Percentiles rank a stretch among this genome's conserved stretches.
phyloP scores from a whole-genome alignment of 2,797 vertebrate genomes.

The Oreochromis mossambicus region DNA sequence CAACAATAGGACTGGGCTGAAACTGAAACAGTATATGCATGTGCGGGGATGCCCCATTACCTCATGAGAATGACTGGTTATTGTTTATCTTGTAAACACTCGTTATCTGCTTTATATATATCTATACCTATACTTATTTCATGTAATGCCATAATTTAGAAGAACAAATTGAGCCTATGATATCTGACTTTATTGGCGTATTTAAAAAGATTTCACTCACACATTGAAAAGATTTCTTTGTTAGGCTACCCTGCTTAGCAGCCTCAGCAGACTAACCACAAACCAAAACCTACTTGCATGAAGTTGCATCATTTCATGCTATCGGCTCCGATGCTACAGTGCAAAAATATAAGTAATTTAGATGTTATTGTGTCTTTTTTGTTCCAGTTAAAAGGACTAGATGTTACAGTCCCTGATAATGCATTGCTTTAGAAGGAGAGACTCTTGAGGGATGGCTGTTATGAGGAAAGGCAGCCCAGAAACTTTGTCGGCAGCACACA shows the following conservation, averaged over 20 bases:
- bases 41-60: not conserved
- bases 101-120: not conserved
- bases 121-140: not conserved
- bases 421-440: too few species aligned
- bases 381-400: not conserved
- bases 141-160: not conserved
- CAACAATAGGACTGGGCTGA: not conserved
- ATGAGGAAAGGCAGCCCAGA: too few species aligned
- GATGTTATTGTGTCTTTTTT: not conserved
- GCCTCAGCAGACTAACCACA: not conserved
- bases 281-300: not conserved
- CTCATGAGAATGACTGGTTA: not conserved
- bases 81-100: not conserved
- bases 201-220: not conserved
- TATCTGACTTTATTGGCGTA: not conserved
- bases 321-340: not conserved
- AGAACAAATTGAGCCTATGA: not conserved
- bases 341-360: not conserved
- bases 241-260: not conserved
- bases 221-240: not conserved
- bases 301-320: not conserved
- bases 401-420: too few species aligned
- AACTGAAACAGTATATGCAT: not conserved
- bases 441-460: too few species aligned
- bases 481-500: too few species aligned